Evolutionary conservation across 1,140 invertebrate genomes (phyloP).

Genomic region (Gryllus bimaculatus): DNA sequence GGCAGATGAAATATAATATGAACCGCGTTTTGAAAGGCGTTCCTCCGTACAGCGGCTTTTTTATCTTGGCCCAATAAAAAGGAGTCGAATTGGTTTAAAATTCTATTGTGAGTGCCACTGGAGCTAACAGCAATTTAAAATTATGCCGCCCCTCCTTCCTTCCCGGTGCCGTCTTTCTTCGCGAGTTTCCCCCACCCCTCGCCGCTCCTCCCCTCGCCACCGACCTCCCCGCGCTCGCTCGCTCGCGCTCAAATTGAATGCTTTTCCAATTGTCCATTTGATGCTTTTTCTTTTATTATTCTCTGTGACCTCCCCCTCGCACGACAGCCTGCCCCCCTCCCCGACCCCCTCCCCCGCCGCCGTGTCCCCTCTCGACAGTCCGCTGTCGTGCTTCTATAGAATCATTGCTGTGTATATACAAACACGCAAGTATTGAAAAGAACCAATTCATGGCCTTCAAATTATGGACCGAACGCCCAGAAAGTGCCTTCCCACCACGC

Average conservation of each 20-base stretch:
- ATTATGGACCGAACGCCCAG: not conserved
- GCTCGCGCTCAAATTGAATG: conserved; percentile 2
- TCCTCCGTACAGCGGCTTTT: not conserved
- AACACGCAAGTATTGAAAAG: not conserved
- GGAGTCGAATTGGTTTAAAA: not conserved
- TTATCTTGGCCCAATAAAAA: not conserved
- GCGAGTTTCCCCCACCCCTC: not conserved
- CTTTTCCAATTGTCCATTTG: conserved; percentile 4
- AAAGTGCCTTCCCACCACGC: not conserved
- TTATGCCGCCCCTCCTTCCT: conserved; percentile 8
- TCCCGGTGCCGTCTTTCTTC: not conserved
- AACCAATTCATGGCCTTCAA: not conserved
- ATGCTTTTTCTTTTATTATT: conserved; percentile 6
- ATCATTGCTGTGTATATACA: not conserved
- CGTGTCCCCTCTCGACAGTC: not conserved
- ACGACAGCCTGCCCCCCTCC: not conserved
- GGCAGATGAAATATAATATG: conserved; percentile 5
- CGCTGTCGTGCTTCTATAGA: not conserved
- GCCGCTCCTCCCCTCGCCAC: not conserved
- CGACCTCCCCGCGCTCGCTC: not conserved
- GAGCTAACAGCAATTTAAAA: conserved; percentile 5
- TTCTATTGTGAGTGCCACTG: not conserved
- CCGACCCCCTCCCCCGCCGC: not conserved
- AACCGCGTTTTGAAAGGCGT: not conserved
- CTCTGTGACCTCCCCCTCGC: not conserved